Percentiles rank a stretch among this genome's conserved stretches.
Evolutionary conservation across 2,113 vertebrate genomes (phyloP).

Genomic region (Muntiacus muntjak): DNA sequence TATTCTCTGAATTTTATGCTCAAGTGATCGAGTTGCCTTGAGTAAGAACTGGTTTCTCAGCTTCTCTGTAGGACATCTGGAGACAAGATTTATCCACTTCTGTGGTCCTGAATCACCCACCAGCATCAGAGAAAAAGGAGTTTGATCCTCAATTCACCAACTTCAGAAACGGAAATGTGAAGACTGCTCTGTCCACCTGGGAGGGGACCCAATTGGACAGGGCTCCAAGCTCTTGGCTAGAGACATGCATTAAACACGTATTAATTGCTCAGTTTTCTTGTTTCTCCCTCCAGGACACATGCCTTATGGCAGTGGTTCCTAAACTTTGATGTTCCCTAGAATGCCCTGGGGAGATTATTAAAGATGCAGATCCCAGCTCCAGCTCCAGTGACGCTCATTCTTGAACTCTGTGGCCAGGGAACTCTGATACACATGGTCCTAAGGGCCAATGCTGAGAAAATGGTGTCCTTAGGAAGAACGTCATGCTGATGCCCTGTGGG

Average conservation of each 20-base stretch:
- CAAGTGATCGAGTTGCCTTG: neutral
- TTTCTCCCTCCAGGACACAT: neutral
- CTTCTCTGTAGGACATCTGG: neutral
- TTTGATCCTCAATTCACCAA: neutral
- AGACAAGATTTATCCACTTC: neutral
- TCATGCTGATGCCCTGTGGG: too few species aligned
- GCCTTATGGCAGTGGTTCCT: neutral
- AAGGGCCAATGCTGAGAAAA: neutral
- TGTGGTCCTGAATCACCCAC: neutral
- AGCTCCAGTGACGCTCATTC: neutral
- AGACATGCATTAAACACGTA: neutral
- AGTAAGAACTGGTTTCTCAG: neutral
- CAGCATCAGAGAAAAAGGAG: neutral
- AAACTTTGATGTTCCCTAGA: neutral
- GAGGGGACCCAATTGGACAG: neutral
- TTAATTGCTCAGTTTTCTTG: conserved; percentile 11
- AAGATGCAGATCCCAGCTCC: neutral
- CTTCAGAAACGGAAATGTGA: neutral
- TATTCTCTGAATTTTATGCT: neutral
- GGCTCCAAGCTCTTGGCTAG: neutral
- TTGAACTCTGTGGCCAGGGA: neutral
- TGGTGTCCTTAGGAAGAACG: neutral
- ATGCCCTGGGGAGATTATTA: conserved; percentile 34
- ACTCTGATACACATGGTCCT: neutral
- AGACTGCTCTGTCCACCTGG: neutral